Evolutionary conservation across 2,113 vertebrate species (phyloP), one percentile per base, ranked within the genome.

Genomic region (Struthio camelus): DNA sequence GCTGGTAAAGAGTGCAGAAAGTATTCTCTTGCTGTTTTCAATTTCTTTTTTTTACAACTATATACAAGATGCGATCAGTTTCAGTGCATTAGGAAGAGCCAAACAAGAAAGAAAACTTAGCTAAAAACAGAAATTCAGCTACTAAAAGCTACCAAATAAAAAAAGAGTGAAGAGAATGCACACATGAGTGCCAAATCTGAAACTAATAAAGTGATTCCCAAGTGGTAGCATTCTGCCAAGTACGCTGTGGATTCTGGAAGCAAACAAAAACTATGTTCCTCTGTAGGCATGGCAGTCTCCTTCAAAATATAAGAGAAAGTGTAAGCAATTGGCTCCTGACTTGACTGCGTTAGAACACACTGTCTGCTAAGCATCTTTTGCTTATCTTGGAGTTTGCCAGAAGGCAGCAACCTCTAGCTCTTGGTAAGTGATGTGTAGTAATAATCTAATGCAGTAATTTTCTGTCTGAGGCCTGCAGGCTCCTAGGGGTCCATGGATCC

Each of bases 361-460:
- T 15, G n/a, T 30, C 51, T 38, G 6, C 10, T 61, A 56, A 67
- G 14, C 34, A 71, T 17, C 27, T 85, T 89, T 40, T 56, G 25
- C 75, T 83, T 62, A 65, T 69, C 82, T 75, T 27, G 2, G 5
- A 32, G 17, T 78, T 77, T 70, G 30, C 46, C 24, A 77, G n/a
- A 64, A 79, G n/a, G 42, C 27, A 77, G 85, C 34, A 73, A 28
- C 8, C 66, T 53, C 30, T 44, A 82, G 38, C 36, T 32, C 36
- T 27, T 4, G 0, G 59, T 3, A 77, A 70, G 20, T 9, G 10
- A 8, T n/a, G 5, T 0, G 11, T 25, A 58, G 59, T 24, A 54
- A 42, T 22, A 44, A 17, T 10, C 58, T 38, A 11, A 73, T 20
- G n/a, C 20, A 58, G 24, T 10, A 1, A 84, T 36, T 84, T 61